These are phyloP conservation scores for Pogonocichla stellata DNA, from an alignment of 2,113 vertebrate genomes.

Conservation along the genomic window DNA sequence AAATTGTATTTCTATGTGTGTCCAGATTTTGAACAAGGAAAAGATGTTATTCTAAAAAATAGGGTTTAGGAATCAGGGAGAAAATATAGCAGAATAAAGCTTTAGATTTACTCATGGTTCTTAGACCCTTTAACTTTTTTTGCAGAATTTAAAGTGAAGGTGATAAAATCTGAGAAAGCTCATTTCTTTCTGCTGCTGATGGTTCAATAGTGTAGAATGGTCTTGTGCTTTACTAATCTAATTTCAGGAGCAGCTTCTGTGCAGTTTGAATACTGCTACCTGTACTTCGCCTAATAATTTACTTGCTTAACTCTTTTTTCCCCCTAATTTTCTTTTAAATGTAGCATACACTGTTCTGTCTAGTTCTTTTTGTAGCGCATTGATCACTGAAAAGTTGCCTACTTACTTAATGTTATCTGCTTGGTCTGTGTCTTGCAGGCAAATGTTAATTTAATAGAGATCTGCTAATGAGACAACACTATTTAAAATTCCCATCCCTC, in stretches of 20 bases:
- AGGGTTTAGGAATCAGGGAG: not conserved
- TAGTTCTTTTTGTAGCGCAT: not conserved
- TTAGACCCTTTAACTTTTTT: not conserved
- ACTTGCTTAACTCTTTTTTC: not conserved
- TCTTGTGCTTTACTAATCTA: not conserved
- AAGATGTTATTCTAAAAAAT: not conserved
- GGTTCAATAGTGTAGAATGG: not conserved
- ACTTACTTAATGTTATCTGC: not conserved
- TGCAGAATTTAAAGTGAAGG: not conserved
- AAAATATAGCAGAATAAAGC: not conserved
- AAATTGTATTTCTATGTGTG: not conserved
- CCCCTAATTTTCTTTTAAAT: not conserved
- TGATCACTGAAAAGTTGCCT: not conserved
- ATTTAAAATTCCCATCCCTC: slow-evolving; percentile 22
- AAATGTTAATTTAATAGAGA: slow-evolving; percentile 12
- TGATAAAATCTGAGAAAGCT: not conserved
- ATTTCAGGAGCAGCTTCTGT: not conserved
- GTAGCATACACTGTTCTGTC: not conserved
- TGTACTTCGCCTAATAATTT: not conserved
- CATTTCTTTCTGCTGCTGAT: not conserved
- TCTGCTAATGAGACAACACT: not conserved
- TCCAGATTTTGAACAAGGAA: not conserved
- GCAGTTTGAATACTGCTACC: not conserved
- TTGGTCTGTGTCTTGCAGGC: not conserved
- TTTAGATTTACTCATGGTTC: not conserved